Conservation (phyloP, 2,888 invertebrate species). For the Calliopum simillimum region DNA sequence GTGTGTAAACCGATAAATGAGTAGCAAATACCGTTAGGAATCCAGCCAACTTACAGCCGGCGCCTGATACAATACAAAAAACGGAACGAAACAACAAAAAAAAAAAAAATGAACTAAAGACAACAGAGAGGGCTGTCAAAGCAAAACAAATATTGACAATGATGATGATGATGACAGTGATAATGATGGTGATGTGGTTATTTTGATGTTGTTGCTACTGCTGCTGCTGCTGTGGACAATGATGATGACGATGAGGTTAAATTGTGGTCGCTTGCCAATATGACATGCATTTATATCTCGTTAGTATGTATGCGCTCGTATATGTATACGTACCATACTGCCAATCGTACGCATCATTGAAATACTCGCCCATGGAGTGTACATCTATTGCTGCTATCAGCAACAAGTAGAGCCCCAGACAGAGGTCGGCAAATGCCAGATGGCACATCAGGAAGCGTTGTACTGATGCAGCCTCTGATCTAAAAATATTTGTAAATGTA, state of each 20-base stretch:
- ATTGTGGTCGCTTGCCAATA: too few relatives aligned
- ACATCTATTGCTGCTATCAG: constrained; percentile 87
- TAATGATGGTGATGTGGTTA: too few relatives aligned
- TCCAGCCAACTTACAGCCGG: constrained; percentile 88
- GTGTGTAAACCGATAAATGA: constrained; percentile 87
- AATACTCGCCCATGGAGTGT: constrained; percentile 86
- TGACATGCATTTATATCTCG: too few relatives aligned
- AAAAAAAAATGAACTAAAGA: background rate
- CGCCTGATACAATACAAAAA: constrained; percentile 67
- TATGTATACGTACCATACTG: constrained; percentile 73
- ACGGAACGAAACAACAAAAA: too few relatives aligned
- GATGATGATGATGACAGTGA: too few relatives aligned
- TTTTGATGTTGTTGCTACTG: too few relatives aligned
- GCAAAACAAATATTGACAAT: background rate
- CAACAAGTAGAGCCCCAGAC: constrained; percentile 86
- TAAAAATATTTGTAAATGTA: constrained; percentile 44
- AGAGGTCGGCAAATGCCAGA: constrained; percentile 88
- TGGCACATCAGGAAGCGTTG: constrained; percentile 83
- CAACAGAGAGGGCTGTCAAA: background rate
- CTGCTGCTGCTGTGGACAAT: too few relatives aligned
- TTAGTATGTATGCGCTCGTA: too few relatives aligned
- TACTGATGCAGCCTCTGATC: constrained; percentile 71
- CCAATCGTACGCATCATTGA: constrained; percentile 92
- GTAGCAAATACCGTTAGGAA: constrained; percentile 89
- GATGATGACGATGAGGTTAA: too few relatives aligned